These are phyloP conservation scores for Drosophila yakuba DNA, from an alignment of 1,140 invertebrate species.

Conservation along the genomic window DNA sequence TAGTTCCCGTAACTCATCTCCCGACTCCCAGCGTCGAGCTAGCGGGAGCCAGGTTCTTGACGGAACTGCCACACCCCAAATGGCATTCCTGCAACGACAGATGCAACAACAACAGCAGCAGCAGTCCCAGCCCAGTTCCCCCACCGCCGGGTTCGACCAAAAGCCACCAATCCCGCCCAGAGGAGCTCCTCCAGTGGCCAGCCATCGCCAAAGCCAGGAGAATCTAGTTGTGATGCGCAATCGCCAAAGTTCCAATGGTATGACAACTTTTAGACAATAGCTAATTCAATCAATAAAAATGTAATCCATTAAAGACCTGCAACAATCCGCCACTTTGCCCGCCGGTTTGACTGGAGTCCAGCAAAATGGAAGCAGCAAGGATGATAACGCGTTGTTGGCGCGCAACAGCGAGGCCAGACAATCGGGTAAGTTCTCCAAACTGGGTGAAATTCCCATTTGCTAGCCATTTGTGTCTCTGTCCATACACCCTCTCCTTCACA, in stretches of 20 bases:
- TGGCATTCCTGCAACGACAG: constrained; percentile 84
- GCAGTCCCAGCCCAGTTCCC: constrained; percentile 73
- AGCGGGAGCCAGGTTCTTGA: constrained; percentile 57
- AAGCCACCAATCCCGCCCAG: constrained; percentile 87
- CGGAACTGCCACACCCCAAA: constrained; percentile 73
- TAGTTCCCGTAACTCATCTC: constrained; percentile 83
- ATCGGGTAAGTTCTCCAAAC: constrained; percentile 66
- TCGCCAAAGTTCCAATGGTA: constrained; percentile 74
- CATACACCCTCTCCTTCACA: constrained; percentile 26
- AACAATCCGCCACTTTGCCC: constrained; percentile 68
- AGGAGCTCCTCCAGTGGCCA: constrained; percentile 86
- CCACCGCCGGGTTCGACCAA: constrained; percentile 81
- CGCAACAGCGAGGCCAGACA: constrained; percentile 78
- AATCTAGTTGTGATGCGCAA: constrained; percentile 75
- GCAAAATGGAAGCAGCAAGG: constrained; percentile 72
- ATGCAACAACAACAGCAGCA: constrained; percentile 80
- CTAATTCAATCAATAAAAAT: too few relatives aligned
- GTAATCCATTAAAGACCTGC: constrained; percentile 58
- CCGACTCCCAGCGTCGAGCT: constrained; percentile 80
- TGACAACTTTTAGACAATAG: background rate
- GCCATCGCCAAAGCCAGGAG: constrained; percentile 82
- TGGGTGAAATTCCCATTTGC: background rate
- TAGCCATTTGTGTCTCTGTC: constrained; percentile 29
- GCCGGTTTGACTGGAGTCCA: constrained; percentile 61
- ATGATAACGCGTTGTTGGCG: constrained; percentile 64